Percentiles rank a stretch among this genome's conserved stretches.
Conservation (phyloP, 1,140 invertebrate species). For the Sycophila sp. region DNA sequence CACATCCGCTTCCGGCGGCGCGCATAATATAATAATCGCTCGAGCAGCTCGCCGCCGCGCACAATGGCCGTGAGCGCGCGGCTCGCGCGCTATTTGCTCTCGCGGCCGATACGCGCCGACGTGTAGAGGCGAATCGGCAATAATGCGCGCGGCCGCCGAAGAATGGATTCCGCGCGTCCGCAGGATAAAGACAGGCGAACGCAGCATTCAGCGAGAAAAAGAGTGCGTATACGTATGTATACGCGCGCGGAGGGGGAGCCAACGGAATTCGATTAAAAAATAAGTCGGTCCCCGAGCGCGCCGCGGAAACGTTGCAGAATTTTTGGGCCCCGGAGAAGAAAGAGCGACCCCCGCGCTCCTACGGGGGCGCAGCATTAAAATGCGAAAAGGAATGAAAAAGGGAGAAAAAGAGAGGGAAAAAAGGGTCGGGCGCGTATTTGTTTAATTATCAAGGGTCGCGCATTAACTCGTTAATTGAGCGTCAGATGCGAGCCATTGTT, state of each 20-base stretch:
- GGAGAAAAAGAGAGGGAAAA: slow-evolving; percentile 30
- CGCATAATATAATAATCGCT: slow-evolving; percentile 60
- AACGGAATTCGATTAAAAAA: slow-evolving; percentile 30
- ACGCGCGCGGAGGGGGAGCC: background rate
- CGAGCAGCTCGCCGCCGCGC: slow-evolving; percentile 41
- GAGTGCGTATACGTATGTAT: too few species aligned
- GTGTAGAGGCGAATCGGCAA: slow-evolving; percentile 25
- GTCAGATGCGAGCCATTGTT: slow-evolving; percentile 64
- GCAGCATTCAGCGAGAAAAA: too few species aligned
- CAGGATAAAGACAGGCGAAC: slow-evolving; percentile 13
- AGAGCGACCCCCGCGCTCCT: too few species aligned
- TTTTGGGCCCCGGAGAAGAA: slow-evolving; percentile 1
- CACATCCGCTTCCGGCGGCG: slow-evolving; percentile 64
- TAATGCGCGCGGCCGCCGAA: slow-evolving; percentile 21
- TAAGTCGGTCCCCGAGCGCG: background rate
- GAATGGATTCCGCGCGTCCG: slow-evolving; percentile 34
- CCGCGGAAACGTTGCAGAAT: background rate
- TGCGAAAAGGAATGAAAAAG: slow-evolving; percentile 25
- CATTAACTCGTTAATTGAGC: slow-evolving; percentile 68
- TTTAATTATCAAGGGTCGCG: slow-evolving; percentile 66
- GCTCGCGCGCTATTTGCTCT: slow-evolving; percentile 50
- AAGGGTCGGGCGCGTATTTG: slow-evolving; percentile 55
- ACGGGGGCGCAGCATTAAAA: slow-evolving; percentile 16
- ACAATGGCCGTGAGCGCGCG: slow-evolving; percentile 59
- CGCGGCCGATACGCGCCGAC: slow-evolving; percentile 8